These are phyloP conservation scores for Pygoscelis adeliae DNA, from an alignment of 2,113 vertebrate species.

Conservation along the genomic window DNA sequence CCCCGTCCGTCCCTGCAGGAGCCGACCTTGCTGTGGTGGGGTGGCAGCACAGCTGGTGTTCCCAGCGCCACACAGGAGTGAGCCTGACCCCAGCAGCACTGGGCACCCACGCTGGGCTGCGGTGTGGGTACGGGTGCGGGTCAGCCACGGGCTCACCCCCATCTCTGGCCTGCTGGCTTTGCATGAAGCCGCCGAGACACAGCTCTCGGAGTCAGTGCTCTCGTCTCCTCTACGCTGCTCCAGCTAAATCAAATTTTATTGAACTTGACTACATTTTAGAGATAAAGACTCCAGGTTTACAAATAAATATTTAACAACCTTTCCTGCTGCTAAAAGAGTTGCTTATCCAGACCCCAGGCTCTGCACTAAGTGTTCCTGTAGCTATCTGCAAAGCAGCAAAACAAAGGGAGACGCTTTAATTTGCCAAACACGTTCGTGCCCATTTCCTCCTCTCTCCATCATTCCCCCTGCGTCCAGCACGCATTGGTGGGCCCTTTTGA, in stretches of 20 bases:
- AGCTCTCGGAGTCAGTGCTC: background rate
- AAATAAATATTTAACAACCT: constrained; percentile 74
- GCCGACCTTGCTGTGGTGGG: rapidly evolving
- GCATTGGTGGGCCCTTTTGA: background rate
- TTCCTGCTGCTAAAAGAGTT: constrained; percentile 48
- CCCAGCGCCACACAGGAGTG: background rate
- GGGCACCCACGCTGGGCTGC: background rate
- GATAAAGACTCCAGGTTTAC: constrained; percentile 68
- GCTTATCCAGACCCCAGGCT: constrained; percentile 8
- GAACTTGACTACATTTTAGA: constrained; percentile 48
- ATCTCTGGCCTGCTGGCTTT: background rate
- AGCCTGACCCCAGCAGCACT: background rate
- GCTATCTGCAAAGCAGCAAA: constrained; percentile 59
- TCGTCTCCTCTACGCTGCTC: background rate
- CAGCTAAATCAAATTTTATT: constrained; percentile 63
- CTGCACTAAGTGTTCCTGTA: constrained; percentile 43
- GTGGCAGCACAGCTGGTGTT: background rate
- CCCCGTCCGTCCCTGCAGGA: background rate
- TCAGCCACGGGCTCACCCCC: background rate
- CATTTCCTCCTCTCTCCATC: background rate
- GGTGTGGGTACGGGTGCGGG: rapidly evolving
- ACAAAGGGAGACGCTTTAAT: constrained; percentile 50
- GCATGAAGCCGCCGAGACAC: rapidly evolving
- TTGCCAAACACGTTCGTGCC: background rate
- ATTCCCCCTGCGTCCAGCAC: rapidly evolving